Evolutionary conservation across 1,140 invertebrate species (phyloP).

Genomic region (Hycleus phaleratus): DNA sequence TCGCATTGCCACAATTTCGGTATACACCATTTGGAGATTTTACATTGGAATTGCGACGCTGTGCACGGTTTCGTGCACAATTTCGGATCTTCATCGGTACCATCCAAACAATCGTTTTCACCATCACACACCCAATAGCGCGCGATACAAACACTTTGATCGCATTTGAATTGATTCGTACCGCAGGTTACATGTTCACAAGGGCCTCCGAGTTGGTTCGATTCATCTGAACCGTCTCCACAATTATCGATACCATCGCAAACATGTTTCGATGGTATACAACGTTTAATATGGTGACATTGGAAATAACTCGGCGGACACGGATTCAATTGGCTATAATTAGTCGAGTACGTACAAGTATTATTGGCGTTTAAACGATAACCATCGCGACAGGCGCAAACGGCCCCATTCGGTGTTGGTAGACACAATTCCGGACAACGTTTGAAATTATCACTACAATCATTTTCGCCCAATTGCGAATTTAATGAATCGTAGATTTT

Average conservation of each 20-base stretch:
- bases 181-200: slow-evolving; percentile 28
- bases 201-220: slow-evolving; percentile 48
- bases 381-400: slow-evolving; percentile 53
- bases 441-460: slow-evolving; percentile 40
- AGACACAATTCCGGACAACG: slow-evolving; percentile 52
- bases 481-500: slow-evolving; percentile 48
- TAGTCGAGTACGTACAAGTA: slow-evolving; percentile 20
- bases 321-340: slow-evolving; percentile 15
- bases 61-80: slow-evolving; percentile 47
- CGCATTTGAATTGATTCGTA: slow-evolving; percentile 42
- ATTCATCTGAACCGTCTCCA: slow-evolving; percentile 75
- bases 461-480: slow-evolving; percentile 39
- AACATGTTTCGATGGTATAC: slow-evolving; percentile 47
- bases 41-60: slow-evolving; percentile 52
- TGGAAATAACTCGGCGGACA: slow-evolving; percentile 40
- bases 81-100: slow-evolving; percentile 52
- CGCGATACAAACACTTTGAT: slow-evolving; percentile 54
- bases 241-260: slow-evolving; percentile 83
- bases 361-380: slow-evolving; percentile 30
- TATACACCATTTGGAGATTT: slow-evolving; percentile 55
- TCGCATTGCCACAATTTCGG: slow-evolving; percentile 67
- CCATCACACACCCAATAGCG: slow-evolving; percentile 60
- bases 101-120: slow-evolving; percentile 56
- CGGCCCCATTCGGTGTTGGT: slow-evolving; percentile 39
- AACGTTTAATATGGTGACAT: slow-evolving; percentile 39